Percentiles rank a stretch among this genome's conserved stretches.
Evolutionary conservation across 2,888 invertebrate species (phyloP).

Genomic region (Diaperis boleti): DNA sequence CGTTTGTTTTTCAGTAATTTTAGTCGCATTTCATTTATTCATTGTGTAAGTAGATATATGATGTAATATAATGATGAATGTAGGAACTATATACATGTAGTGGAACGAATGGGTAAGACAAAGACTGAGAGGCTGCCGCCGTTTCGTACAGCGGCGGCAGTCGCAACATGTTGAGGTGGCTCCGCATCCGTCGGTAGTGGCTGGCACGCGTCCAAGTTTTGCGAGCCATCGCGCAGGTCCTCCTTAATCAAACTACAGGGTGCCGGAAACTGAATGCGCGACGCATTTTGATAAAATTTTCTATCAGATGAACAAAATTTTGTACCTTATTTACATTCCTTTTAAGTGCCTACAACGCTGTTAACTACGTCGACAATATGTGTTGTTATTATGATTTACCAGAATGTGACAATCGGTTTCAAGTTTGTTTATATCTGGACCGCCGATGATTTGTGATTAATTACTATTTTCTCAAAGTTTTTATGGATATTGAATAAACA

Average conservation of each 20-base stretch:
- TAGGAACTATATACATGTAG: constrained; percentile 30
- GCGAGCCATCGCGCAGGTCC: constrained; percentile 25
- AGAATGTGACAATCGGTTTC: constrained; percentile 58
- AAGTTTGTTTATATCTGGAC: constrained; percentile 51
- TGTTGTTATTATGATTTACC: constrained; percentile 47
- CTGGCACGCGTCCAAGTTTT: constrained; percentile 12
- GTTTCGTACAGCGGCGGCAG: constrained; percentile 27
- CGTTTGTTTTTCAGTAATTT: constrained; percentile 11
- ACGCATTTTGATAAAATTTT: constrained; percentile 32
- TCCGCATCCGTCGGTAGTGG: constrained; percentile 31
- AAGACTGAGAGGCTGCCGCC: constrained; percentile 43
- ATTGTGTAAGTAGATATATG: constrained; percentile 39
- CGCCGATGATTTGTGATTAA: constrained; percentile 58
- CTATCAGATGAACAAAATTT: constrained; percentile 36
- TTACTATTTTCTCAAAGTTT: constrained; percentile 58
- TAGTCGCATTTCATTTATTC: constrained; percentile 29
- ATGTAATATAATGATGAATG: constrained; percentile 34
- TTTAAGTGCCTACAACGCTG: constrained; percentile 59
- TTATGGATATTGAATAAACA: constrained; percentile 60
- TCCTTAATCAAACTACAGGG: constrained; percentile 45
- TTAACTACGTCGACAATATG: constrained; percentile 54
- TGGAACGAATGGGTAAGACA: constrained; percentile 39
- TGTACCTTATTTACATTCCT: constrained; percentile 54
- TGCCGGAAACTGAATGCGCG: constrained; percentile 41
- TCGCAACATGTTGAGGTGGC: constrained; percentile 38